Evolutionary conservation across 2,888 invertebrate genomes (phyloP), one percentile per base, ranked within the genome.

Genomic region (Drosophila prolongata): DNA sequence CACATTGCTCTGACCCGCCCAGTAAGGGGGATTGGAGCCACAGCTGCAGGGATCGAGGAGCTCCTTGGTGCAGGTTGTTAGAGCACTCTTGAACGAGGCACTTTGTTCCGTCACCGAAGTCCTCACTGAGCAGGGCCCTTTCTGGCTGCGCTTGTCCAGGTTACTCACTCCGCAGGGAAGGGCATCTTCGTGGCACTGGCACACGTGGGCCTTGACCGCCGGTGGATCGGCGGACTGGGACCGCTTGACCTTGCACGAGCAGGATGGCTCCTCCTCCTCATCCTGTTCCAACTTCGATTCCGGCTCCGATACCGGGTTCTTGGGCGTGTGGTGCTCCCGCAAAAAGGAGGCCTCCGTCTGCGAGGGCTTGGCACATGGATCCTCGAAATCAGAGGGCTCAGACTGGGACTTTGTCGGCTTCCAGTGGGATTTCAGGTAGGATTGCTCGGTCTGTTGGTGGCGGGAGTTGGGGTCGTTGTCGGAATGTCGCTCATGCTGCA

Each of bases 401-500:
- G 46, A 5, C 34, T 24, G 4, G 35, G 2, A 5, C 2, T 13
- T 16, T 27, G 74, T 57, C 56, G 61, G 75, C 35, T 61, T 56
- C 40, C 14, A 27, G 49, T 65, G 52, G 3, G 67, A 30, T 47
- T 37, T 59, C 11, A 87, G 44, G 64, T 69, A 62, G 49, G 86
- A 85, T 55, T 47, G 10, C 8, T 71, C 70, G 55, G 86, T 80
- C 61, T 78, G 83, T 58, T 76, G 67, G 57, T 44, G 34, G 50
- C 52, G 68, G 57, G 43, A 40, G 37, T 24, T 59, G 47, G 49
- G 43, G 49, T 19, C 14, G 43, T 24, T 50, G 27, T 42, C 55
- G 64, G 27, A 30, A 43, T 47, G 54, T 64, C 75, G 80, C 71
- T 87, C 88, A 50, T 82, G 62, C 50, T 77, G 62, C 71, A 76